Conservation (phyloP, 2,888 invertebrate species). For the Drosophila aldrichi region DNA sequence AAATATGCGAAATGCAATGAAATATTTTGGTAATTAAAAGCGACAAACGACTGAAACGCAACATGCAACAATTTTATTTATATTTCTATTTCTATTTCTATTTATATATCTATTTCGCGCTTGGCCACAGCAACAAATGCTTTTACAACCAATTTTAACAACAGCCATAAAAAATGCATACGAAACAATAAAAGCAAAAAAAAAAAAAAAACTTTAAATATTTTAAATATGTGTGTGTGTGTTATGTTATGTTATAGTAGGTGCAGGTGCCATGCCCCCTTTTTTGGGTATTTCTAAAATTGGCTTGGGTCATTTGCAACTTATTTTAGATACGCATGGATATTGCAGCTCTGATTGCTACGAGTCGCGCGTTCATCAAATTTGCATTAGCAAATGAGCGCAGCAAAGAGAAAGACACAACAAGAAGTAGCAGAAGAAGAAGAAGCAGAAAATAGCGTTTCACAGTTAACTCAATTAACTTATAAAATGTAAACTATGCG, state of each 20-base stretch:
- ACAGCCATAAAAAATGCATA: conserved; percentile 19
- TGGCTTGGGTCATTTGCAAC: conserved; percentile 19
- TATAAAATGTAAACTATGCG: conserved; percentile 77
- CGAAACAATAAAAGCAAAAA: conserved; percentile 21
- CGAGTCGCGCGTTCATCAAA: conserved; percentile 54
- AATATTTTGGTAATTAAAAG: conserved; percentile 72
- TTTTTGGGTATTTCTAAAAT: not conserved
- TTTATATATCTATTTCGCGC: conserved; percentile 13
- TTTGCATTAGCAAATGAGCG: conserved; percentile 74
- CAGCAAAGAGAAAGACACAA: conserved; percentile 36
- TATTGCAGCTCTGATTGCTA: conserved; percentile 42
- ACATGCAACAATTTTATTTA: conserved; percentile 16
- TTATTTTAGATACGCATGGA: conserved; percentile 22
- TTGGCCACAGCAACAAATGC: conserved; percentile 64
- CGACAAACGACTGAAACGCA: conserved; percentile 44
- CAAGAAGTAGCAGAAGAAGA: conserved; percentile 27
- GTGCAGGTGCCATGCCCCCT: not conserved
- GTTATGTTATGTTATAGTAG: not conserved
- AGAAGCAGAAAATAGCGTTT: conserved; percentile 43
- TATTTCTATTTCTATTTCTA: conserved; percentile 9
- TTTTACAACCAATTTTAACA: conserved; percentile 62
- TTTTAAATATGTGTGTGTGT: conserved; percentile 28
- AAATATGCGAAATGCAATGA: conserved; percentile 64
- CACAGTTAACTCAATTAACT: conserved; percentile 84
- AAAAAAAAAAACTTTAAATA: conserved; percentile 36